phyloP scores from a whole-genome alignment of 1,140 invertebrate genomes.

The Nylanderia fulva region DNA sequence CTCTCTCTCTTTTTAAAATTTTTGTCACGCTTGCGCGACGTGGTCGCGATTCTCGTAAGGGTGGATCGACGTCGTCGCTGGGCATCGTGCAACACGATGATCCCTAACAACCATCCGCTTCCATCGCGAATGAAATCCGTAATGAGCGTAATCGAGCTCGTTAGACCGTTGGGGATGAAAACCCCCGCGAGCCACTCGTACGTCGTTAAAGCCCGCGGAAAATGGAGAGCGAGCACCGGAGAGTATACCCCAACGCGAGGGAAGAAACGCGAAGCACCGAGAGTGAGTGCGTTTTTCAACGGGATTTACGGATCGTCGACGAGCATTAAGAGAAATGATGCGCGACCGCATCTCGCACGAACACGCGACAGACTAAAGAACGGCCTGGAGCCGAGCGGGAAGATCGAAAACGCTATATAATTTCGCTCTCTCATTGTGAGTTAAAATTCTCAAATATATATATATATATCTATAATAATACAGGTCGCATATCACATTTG shows the following conservation, averaged over 20 bases:
- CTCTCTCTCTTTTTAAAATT: constrained; percentile 39
- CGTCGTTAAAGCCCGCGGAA: constrained; percentile 20
- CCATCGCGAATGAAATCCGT: constrained; percentile 64
- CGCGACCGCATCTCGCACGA: constrained; percentile 60
- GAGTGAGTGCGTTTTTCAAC: constrained; percentile 66
- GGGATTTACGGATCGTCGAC: constrained; percentile 72
- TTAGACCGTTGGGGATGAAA: constrained; percentile 65
- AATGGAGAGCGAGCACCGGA: constrained; percentile 2
- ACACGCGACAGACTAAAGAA: constrained; percentile 63
- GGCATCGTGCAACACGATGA: constrained; percentile 27
- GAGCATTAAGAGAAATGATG: constrained; percentile 72
- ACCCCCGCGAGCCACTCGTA: constrained; percentile 36
- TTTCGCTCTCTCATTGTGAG: background rate
- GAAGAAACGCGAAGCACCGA: constrained; percentile 28
- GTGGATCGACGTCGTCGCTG: background rate
- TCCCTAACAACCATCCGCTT: constrained; percentile 25
- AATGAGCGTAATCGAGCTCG: constrained; percentile 71
- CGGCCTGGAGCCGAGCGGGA: background rate
- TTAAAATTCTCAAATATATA: background rate
- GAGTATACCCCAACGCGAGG: background rate
- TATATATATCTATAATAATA: too few relatives aligned
- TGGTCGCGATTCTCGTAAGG: constrained; percentile 37
- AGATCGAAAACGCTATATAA: constrained; percentile 1
- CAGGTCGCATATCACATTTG: background rate
- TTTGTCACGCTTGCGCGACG: constrained; percentile 51